phyloP scores from a whole-genome alignment of 1,140 invertebrate genomes.

The Neelides sp. region DNA sequence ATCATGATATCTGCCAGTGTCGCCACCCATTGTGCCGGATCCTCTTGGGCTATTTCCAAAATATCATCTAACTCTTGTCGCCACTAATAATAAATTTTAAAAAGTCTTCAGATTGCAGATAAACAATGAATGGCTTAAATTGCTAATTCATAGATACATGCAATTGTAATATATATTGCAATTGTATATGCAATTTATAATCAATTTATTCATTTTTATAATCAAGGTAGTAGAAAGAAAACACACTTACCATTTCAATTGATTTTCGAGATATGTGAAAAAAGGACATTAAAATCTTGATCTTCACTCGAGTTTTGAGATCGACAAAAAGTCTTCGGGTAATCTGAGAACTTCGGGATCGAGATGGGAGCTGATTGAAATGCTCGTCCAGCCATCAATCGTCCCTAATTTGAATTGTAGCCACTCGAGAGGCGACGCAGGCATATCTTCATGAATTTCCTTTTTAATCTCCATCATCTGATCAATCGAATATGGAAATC shows the following conservation, averaged over 20 bases:
- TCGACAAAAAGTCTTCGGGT: conserved; percentile 96
- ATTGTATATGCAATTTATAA: not conserved
- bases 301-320: conserved; percentile 91
- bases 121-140: not conserved
- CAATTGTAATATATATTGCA: too few relatives aligned
- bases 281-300: conserved; percentile 91
- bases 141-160: too few relatives aligned
- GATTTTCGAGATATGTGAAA: conserved; percentile 93
- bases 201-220: not conserved
- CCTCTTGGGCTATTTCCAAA: conserved; percentile 73
- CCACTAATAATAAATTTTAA: conserved; percentile 57
- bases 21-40: conserved; percentile 90
- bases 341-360: conserved; percentile 86
- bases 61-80: conserved; percentile 82
- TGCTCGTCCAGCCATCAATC: conserved; percentile 95
- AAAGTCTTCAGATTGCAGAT: not conserved
- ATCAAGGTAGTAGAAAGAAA: not conserved
- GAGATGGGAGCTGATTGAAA: conserved; percentile 92
- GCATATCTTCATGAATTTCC: too few relatives aligned
- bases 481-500: too few relatives aligned
- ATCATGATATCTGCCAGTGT: conserved; percentile 92
- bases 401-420: conserved; percentile 98
- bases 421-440: conserved; percentile 96
- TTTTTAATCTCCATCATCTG: too few relatives aligned
- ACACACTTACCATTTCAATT: conserved; percentile 76